phyloP scores from a whole-genome alignment of 2,888 invertebrate species.

The Cylloceria caligata region DNA sequence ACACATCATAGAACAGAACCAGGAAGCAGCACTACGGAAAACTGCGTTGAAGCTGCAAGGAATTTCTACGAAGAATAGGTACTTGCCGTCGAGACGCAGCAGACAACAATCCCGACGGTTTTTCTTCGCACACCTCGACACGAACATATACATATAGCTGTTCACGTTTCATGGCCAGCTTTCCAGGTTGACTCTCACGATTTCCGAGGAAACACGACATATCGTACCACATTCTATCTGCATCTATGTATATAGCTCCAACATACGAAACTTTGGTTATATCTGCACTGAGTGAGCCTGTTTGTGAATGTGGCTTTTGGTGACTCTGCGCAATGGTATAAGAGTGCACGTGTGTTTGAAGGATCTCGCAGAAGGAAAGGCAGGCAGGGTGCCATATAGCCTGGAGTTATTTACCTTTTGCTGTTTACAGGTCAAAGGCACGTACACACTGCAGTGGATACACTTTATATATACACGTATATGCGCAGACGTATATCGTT shows the following conservation, averaged over 20 bases:
- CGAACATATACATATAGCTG: conserved; percentile 8
- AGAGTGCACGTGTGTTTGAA: conserved; percentile 34
- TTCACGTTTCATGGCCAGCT: conserved; percentile 15
- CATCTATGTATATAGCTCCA: conserved; percentile 4
- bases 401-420: conserved; percentile 67
- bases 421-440: conserved; percentile 50
- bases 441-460: conserved; percentile 41
- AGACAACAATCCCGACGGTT: conserved; percentile 41
- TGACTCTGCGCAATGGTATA: conserved; percentile 27
- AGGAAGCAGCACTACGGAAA: conserved; percentile 6
- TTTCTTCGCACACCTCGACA: conserved; percentile 3
- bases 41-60: conserved; percentile 19
- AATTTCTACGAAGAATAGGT: conserved; percentile 47
- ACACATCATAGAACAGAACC: conserved; percentile 27
- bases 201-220: conserved; percentile 17
- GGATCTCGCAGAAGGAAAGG: conserved; percentile 28
- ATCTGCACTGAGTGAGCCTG: neutral
- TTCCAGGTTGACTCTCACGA: conserved; percentile 48
- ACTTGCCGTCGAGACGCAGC: conserved; percentile 36
- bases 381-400: conserved; percentile 67
- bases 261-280: neutral
- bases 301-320: conserved; percentile 6
- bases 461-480: conserved; percentile 29
- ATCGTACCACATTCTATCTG: neutral
- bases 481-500: conserved; percentile 9